Conservation (phyloP, 2,888 invertebrate genomes). For the Amblyjoppa fuscipennis region DNA sequence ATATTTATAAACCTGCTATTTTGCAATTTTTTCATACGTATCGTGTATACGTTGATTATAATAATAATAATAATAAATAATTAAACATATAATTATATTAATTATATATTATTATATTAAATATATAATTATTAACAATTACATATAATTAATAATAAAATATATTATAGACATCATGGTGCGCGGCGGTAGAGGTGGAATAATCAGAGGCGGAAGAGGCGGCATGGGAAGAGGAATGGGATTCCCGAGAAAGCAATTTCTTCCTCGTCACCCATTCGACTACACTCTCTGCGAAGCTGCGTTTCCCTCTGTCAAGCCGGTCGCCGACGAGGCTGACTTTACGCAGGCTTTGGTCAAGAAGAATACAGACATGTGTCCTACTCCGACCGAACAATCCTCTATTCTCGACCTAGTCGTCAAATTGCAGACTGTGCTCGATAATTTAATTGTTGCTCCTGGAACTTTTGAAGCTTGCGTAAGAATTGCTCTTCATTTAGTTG, state of each 20-base stretch:
- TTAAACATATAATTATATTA: too few species aligned
- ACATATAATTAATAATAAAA: background rate
- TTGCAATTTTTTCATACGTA: background rate
- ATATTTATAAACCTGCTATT: too few species aligned
- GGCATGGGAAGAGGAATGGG: slow-evolving; percentile 89
- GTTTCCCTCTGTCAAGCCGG: slow-evolving; percentile 94
- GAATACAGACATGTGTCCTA: slow-evolving; percentile 96
- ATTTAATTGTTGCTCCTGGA: slow-evolving; percentile 96
- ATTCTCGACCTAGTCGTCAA: slow-evolving; percentile 97
- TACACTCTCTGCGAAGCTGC: slow-evolving; percentile 94
- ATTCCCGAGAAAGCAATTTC: slow-evolving; percentile 89
- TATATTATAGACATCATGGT: slow-evolving; percentile 87
- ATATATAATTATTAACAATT: too few species aligned
- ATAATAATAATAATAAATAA: too few species aligned
- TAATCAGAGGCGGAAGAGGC: slow-evolving; percentile 89
- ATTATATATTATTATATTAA: too few species aligned
- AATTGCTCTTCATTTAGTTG: slow-evolving; percentile 76
- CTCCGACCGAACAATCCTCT: slow-evolving; percentile 95
- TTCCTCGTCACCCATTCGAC: slow-evolving; percentile 94
- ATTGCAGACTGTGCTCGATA: slow-evolving; percentile 97
- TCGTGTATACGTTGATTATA: background rate
- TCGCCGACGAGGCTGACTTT: slow-evolving; percentile 93
- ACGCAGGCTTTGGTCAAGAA: slow-evolving; percentile 96
- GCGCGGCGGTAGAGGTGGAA: slow-evolving; percentile 88
- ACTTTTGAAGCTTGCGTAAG: slow-evolving; percentile 98